Percentiles rank a stretch among this genome's conserved stretches.
phyloP scores from a whole-genome alignment of 2,797 vertebrate species.

The Rhabdophis nuchalis region DNA sequence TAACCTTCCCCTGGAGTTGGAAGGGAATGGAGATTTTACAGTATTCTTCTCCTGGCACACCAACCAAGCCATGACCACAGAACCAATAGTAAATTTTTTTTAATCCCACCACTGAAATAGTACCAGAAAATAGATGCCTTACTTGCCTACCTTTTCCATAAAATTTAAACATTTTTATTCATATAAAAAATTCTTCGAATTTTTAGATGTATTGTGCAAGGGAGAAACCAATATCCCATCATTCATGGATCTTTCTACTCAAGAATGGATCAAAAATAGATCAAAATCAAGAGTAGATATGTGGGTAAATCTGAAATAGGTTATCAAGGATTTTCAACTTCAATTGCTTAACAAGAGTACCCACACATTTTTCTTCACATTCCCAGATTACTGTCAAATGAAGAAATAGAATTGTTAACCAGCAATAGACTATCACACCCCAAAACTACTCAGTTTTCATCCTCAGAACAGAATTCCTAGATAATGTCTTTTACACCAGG shows the following conservation, averaged over 20 bases:
- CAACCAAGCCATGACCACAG: no score
- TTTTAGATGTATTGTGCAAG: background rate
- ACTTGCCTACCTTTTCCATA: background rate
- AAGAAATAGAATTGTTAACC: background rate
- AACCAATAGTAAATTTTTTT: no score
- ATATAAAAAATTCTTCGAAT: background rate
- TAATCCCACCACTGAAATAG: background rate
- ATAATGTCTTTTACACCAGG: background rate
- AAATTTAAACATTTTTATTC: background rate
- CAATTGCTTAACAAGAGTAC: background rate
- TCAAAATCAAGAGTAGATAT: background rate
- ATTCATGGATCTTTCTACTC: background rate
- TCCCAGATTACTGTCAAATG: background rate
- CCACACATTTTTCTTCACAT: background rate
- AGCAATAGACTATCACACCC: background rate
- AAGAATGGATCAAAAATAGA: background rate
- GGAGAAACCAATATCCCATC: background rate
- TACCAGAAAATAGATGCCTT: background rate
- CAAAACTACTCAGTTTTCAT: background rate
- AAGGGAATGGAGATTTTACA: no score
- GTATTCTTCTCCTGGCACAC: no score
- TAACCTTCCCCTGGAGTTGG: no score
- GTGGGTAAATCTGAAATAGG: background rate
- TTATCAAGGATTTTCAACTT: background rate
- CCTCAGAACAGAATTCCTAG: background rate